Base-by-base conservation (phyloP, 1,140 invertebrate genomes). In the Hyles euphorbiae region DNA sequence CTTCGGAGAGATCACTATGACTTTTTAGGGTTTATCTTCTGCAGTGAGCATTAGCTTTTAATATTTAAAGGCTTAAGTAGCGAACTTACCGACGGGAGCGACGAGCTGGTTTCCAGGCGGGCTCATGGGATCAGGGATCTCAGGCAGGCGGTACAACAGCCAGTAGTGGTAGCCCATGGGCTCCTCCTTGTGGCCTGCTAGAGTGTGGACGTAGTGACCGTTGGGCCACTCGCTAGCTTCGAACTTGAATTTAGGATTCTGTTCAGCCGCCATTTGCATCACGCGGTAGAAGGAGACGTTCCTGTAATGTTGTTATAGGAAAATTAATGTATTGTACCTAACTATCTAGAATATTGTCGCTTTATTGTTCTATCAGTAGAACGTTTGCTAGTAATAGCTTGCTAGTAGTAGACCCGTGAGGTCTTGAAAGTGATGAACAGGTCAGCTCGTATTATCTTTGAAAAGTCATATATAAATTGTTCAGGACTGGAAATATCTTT, bases 101-200 rank as follows among this genome's bases (percentile, higher is more conserved):
- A 96, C 95, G 48, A 95, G 90, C 74, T 95, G 94, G 90, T 96
- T 96, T 56, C 94, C 94, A 51, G 95, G 95, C 34, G 95, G 94
- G 72, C 91, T 93, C 55, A 90, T 85, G 1, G 95, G 92, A 80
- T 96, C 94, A 2, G 95, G 95, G 47, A 93, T 86, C 59, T 94
- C 91, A 3, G 93, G 92, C 66, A 96, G 87, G 72, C 93, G 92
- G 86, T 96, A 96, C 44, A 97, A 90, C 43, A 97, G 85, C 96
- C 96, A 97, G 83, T 96, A 97, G 75, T 96, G 94, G 82, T 96
- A 96, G 22, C 94, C 95, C 91, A 95, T 93, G 0, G 95, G 95
- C 74, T 96, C 94, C 74, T 97, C 96, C 72, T 95, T 94, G 67
- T 94, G 94, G 1, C 95, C 95, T n/a, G 94, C 94, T 47, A 97